A percentile compares a stretch with the other conserved stretches of the same genome.
These are phyloP conservation scores for Gymnarchus niloticus DNA, from an alignment of 2,113 vertebrate genomes.

Conservation along the genomic window DNA sequence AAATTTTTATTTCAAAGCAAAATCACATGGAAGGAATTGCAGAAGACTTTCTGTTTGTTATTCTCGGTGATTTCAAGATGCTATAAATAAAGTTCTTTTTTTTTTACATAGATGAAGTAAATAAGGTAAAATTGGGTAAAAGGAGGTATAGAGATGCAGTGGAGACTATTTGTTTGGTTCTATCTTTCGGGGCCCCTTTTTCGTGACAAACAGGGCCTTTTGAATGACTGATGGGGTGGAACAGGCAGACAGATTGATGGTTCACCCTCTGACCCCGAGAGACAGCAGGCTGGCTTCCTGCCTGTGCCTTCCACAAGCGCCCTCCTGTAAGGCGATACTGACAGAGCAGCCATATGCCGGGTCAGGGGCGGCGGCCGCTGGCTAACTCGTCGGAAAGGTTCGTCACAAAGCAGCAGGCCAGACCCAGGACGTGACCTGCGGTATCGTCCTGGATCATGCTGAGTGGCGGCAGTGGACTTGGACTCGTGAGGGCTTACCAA, in stretches of 20 bases:
- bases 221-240: constrained; percentile 7
- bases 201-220: background rate
- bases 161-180: background rate
- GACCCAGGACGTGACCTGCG: background rate
- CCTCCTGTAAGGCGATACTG: constrained; percentile 40
- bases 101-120: background rate
- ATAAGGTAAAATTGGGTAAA: background rate
- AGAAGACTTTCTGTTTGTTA: background rate
- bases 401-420: background rate
- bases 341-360: constrained; percentile 28
- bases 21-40: background rate
- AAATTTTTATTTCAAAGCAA: background rate
- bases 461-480: background rate
- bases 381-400: background rate
- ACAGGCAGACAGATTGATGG: constrained; percentile 19
- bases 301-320: constrained; percentile 1
- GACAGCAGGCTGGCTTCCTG: constrained; percentile 11
- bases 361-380: constrained; percentile 19
- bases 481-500: background rate
- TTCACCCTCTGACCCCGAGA: constrained; percentile 27
- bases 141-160: background rate
- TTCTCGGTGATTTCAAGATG: background rate
- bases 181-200: too few relatives aligned
- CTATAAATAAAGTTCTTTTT: background rate
- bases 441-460: background rate